Evolutionary conservation across 1,140 invertebrate genomes (phyloP), one percentile per base, ranked within the genome.

Genomic region (Bombus huntii): DNA sequence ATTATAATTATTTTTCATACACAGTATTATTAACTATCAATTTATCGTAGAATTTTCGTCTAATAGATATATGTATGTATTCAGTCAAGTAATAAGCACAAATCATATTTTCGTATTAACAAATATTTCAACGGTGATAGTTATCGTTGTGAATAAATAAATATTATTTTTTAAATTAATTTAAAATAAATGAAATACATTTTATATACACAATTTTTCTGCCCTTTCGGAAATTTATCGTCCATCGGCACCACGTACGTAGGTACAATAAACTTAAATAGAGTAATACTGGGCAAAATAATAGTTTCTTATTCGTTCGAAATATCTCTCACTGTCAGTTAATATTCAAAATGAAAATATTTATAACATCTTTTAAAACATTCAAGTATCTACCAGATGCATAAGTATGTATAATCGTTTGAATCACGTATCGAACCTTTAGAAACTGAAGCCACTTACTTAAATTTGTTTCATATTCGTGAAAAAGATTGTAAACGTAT

Each of bases 81-180:
- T 83, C 74, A 68, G 74, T 77, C 74, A 57, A 77, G 47, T 59
- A 59, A 78, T 83, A 78, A 37, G 65, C 76, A 15, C 15, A 39
- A 78, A 70, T 71, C 15, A 34, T 70, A 28, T 44, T 4, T 31
- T 57, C 59, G 37, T 59, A 59, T 57, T 42, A 84, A 78, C 53
- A 79, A 53, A 68, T 78, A 78, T 57, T n/a, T 70, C 28, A 70
- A 83, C 65, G 42, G 18, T 42, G 22, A 44, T 65, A 44, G 28
- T 62, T 44, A 62, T 44, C 0, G 15, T 39, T 53, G 28, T 0
- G 28, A 31, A 57, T 57, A 77, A 76, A 68, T 68, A 37, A 83
- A 83, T 72, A 31, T 75, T 9, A 47, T 8, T 22, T 31, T 42
- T 28, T 28, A 31, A 75, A 83, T 77, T 15, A 59, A 70, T 44